Evolutionary conservation across 2,113 vertebrate genomes (phyloP).

Genomic region (Paradoxurus hermaphroditus): DNA sequence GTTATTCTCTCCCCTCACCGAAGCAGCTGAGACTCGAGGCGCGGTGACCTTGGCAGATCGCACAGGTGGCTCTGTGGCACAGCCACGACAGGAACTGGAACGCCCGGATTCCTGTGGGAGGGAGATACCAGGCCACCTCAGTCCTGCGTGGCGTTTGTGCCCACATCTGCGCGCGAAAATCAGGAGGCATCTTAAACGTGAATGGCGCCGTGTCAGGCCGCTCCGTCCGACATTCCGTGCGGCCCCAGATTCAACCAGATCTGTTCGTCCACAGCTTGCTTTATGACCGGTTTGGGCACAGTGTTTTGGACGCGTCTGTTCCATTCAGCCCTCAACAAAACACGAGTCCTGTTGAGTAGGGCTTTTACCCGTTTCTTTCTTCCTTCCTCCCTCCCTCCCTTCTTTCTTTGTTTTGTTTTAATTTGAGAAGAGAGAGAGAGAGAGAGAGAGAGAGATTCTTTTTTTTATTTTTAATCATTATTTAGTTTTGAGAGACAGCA

Average conservation of each 20-base stretch:
- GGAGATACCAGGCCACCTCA: not conserved
- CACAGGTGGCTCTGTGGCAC: not conserved
- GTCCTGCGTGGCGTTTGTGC: not conserved
- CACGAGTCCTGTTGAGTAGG: not conserved
- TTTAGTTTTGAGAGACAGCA: too few relatives aligned
- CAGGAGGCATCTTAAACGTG: not conserved
- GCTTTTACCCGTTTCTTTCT: too few relatives aligned
- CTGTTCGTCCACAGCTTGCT: not conserved
- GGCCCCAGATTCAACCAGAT: not conserved
- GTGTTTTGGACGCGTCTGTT: not conserved
- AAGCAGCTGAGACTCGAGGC: not conserved
- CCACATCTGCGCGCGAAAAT: not conserved
- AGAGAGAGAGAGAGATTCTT: too few relatives aligned
- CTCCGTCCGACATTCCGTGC: not conserved
- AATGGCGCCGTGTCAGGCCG: not conserved
- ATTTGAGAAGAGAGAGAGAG: too few relatives aligned
- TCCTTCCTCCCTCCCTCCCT: too few relatives aligned
- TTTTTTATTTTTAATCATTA: too few relatives aligned
- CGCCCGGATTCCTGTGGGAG: not conserved
- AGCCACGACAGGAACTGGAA: not conserved
- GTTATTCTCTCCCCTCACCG: not conserved
- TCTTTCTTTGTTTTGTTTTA: too few relatives aligned
- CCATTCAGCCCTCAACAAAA: not conserved
- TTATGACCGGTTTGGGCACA: not conserved
- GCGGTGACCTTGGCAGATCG: not conserved